phyloP scores from a whole-genome alignment of 1,140 invertebrate species.

The Drosophila ercepeae region DNA sequence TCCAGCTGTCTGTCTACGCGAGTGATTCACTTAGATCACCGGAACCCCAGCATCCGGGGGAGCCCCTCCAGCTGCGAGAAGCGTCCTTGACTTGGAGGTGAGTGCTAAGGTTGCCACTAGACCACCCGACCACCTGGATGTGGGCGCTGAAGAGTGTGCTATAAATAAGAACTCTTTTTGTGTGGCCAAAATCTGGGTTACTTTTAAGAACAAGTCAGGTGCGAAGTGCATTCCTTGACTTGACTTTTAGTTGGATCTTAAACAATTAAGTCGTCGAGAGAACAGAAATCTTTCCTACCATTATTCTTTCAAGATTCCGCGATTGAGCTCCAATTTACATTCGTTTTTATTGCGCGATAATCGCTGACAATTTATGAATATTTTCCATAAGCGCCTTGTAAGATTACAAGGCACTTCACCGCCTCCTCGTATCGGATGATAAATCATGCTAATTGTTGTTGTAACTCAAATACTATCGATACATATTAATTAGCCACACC shows the following conservation, averaged over 20 bases:
- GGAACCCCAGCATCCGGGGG: conserved; percentile 26
- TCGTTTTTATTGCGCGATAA: conserved; percentile 19
- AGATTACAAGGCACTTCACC: conserved; percentile 56
- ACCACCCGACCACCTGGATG: conserved; percentile 17
- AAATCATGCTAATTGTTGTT: conserved; percentile 77
- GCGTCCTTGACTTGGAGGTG: conserved; percentile 74
- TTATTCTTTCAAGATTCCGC: neutral
- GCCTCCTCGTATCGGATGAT: conserved; percentile 58
- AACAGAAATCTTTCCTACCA: neutral
- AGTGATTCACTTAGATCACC: conserved; percentile 20
- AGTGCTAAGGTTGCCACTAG: conserved; percentile 60
- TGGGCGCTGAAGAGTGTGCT: conserved; percentile 19
- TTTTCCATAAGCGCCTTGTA: conserved; percentile 22
- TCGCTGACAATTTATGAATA: conserved; percentile 62
- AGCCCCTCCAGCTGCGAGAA: conserved; percentile 44
- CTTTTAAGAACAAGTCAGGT: neutral
- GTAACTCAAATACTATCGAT: conserved; percentile 77
- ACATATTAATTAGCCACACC: conserved; percentile 78
- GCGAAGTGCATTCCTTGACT: neutral
- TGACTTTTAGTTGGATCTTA: neutral
- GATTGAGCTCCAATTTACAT: neutral
- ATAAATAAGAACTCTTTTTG: neutral
- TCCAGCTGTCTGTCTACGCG: conserved; percentile 32
- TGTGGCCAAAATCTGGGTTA: conserved; percentile 27
- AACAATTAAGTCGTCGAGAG: neutral